Percentiles rank a stretch among this genome's conserved stretches.
Evolutionary conservation across 2,888 invertebrate genomes (phyloP).

Genomic region (Drosophila nigricruria): DNA sequence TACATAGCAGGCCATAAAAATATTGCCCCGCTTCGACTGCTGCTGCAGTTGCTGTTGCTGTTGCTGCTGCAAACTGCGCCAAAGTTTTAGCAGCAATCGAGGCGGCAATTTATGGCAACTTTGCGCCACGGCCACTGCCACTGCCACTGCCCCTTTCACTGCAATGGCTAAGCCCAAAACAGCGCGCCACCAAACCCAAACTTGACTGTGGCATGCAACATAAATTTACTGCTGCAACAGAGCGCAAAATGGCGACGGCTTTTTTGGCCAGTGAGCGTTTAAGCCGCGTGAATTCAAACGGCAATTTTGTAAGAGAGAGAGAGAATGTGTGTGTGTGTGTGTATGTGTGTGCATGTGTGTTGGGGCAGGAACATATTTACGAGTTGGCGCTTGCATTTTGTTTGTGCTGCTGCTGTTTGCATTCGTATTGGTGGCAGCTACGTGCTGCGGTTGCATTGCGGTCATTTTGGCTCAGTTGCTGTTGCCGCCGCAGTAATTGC

Average conservation of each 20-base stretch:
- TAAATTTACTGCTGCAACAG: slow-evolving; percentile 64
- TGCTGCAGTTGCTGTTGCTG: not conserved
- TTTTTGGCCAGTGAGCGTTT: slow-evolving; percentile 60
- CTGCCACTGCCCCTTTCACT: slow-evolving; percentile 18
- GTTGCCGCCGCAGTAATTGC: slow-evolving; percentile 65
- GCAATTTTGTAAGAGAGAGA: slow-evolving; percentile 16
- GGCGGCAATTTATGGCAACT: slow-evolving; percentile 82
- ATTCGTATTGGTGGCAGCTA: slow-evolving; percentile 54
- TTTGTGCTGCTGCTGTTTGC: slow-evolving; percentile 26
- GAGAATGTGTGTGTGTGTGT: not conserved
- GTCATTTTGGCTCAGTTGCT: slow-evolving; percentile 48
- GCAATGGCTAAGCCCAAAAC: slow-evolving; percentile 40
- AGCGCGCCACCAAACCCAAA: slow-evolving; percentile 7
- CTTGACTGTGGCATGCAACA: slow-evolving; percentile 43
- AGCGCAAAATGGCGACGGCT: slow-evolving; percentile 63
- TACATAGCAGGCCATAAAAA: slow-evolving; percentile 49
- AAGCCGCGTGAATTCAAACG: slow-evolving; percentile 75
- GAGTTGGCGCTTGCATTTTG: slow-evolving; percentile 60
- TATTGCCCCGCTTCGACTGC: not conserved
- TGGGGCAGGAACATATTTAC: slow-evolving; percentile 67
- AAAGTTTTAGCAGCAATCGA: slow-evolving; percentile 68
- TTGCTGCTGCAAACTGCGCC: slow-evolving; percentile 46
- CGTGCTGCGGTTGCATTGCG: slow-evolving; percentile 65
- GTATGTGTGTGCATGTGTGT: not conserved
- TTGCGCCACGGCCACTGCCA: slow-evolving; percentile 54